Evolutionary conservation across 92 coral and sea anemone genomes (phyloP).

Genomic region (Anthopleura xanthogrammica): DNA sequence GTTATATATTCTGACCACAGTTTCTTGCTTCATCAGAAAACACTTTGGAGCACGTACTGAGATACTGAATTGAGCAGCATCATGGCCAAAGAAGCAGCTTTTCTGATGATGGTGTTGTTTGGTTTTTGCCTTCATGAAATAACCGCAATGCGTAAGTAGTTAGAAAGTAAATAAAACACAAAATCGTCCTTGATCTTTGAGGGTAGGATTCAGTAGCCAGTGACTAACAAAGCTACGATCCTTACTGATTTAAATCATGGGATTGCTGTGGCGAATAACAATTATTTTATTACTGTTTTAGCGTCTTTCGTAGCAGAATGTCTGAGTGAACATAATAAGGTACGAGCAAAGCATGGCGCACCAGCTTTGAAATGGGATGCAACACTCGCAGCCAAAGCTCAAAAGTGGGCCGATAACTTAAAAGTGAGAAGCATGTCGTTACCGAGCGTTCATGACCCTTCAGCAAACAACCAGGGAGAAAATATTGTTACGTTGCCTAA

Average conservation of each 20-base stretch:
- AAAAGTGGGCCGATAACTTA: conserved; percentile 38
- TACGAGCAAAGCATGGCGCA: conserved; percentile 42
- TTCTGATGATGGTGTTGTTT: conserved; percentile 10
- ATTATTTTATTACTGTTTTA: not conserved
- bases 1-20: not conserved
- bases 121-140: conserved; percentile 14
- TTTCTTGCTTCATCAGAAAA: not conserved
- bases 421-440: not conserved
- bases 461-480: conserved; percentile 26
- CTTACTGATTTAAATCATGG: not conserved
- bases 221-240: no score
- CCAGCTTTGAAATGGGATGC: conserved; percentile 31
- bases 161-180: not conserved
- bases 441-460: not conserved
- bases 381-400: conserved; percentile 33
- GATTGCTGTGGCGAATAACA: not conserved
- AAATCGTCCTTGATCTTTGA: not conserved
- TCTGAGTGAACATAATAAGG: conserved; percentile 29
- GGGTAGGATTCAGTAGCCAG: no score
- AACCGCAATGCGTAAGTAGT: conserved; percentile 20
- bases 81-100: not conserved
- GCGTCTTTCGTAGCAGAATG: conserved; percentile 36
- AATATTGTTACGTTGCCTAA: conserved; percentile 15
- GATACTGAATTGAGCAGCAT: not conserved
- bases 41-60: not conserved